Base-by-base conservation (phyloP, 2,113 vertebrate species). In the Calonectris borealis region DNA sequence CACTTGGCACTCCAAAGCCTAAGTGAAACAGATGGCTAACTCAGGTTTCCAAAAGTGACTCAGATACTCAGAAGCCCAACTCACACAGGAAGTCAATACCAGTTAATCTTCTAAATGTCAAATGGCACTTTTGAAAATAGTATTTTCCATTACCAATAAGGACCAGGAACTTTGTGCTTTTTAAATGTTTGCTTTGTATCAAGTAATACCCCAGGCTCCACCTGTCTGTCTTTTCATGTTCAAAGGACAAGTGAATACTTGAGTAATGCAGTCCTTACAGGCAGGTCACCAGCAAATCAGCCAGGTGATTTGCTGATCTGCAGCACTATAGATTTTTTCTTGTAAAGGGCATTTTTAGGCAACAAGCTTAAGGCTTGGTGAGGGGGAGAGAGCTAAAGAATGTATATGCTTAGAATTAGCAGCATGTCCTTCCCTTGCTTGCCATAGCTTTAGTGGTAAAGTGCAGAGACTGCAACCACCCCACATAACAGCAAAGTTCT, bases 31-130 rank as follows among this genome's bases (percentile, higher is more conserved):
- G 94, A 97, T 95, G 95, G 97, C 89, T 87, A 87, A 73, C 93
- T 77, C 89, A 58, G 84, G 95, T 91, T 97, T 97, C 91, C 91
- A 93, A 80, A 96, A 95, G 91, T 93, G 93, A 96, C 81, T 94
- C 86, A 93, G 91, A 93, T 89, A 57, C 93, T 93, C 93, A 77
- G 81, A 91, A 97, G 94, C 94, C 89, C 94, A 42, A 32, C 70
- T 96, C 95, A 71, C 89, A 71, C n/a, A 81, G 94, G 85, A 97
- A 96, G 91, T 91, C 91, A 93, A 92, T 85, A 89, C 88, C 73
- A 95, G 78, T 89, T 97, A 84, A 96, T 94, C 91, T 92, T 95
- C 89, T 49, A 95, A 97, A 95, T 93, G 91, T 96, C 95, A 96
- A 83, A 95, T 38, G 84, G 89, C 91, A 91, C 78, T 94, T 93